A percentile compares a stretch with the other conserved stretches of the same genome.
phyloP scores from a whole-genome alignment of 2,797 vertebrate species.

The Crax fasciolata region DNA sequence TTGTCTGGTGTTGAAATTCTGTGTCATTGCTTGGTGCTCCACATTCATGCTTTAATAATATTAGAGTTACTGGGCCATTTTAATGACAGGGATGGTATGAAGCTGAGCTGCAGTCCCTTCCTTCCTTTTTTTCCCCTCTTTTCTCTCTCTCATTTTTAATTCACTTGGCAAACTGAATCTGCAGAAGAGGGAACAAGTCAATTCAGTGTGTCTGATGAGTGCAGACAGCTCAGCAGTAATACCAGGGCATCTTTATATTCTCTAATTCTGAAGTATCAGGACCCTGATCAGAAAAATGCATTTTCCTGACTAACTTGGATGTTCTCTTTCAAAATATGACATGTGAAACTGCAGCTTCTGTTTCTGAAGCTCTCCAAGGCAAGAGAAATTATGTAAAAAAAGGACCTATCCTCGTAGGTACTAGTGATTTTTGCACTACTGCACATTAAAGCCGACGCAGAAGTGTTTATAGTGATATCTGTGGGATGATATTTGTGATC shows the following conservation, averaged over 20 bases:
- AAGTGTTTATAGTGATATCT: background rate
- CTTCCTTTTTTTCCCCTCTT: background rate
- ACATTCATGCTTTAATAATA: background rate
- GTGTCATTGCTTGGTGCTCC: background rate
- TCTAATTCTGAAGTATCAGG: background rate
- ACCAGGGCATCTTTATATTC: background rate
- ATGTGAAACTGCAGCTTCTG: slow-evolving; percentile 16
- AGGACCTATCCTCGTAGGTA: background rate
- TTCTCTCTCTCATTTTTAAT: background rate
- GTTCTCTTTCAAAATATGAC: slow-evolving; percentile 23
- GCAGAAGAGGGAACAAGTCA: background rate
- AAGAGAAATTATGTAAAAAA: slow-evolving; percentile 6
- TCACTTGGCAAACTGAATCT: background rate
- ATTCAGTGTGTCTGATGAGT: background rate
- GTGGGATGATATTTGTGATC: background rate
- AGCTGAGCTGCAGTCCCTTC: background rate
- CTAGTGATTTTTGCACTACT: background rate
- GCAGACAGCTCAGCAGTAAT: slow-evolving; percentile 26
- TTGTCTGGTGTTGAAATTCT: background rate
- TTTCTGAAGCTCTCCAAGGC: slow-evolving; percentile 13
- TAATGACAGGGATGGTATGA: background rate
- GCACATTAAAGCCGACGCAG: background rate
- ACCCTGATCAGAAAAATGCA: slow-evolving; percentile 16
- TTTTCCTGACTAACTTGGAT: background rate
- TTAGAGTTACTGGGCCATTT: background rate